A percentile compares a stretch with the other conserved stretches of the same genome.
These are phyloP conservation scores for Ptychobarbus kaznakovi DNA, from an alignment of 2,797 vertebrate genomes.

Conservation along the genomic window DNA sequence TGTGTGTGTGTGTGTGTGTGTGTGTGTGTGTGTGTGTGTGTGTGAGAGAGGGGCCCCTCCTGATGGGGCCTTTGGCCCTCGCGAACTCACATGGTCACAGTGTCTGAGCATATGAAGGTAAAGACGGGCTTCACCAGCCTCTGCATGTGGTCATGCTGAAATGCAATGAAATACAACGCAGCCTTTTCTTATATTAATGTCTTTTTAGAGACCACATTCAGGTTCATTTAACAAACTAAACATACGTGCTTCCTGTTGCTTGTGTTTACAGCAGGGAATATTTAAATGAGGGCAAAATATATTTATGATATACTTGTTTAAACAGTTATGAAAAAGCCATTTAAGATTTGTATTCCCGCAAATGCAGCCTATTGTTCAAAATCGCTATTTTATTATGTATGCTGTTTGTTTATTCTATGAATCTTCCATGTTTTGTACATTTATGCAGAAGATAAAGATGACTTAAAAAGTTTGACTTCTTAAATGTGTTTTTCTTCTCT, in stretches of 20 bases:
- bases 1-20: not conserved
- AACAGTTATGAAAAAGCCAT: not conserved
- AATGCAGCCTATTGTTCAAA: not conserved
- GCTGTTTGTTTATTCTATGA: not conserved
- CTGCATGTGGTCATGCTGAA: conserved; percentile 13
- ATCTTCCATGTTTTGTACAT: conserved; percentile 21
- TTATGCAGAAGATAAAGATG: conserved; percentile 34
- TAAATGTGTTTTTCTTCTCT: conserved; percentile 55
- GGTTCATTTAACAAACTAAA: conserved; percentile 23
- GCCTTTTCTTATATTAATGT: conserved; percentile 21
- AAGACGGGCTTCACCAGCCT: conserved; percentile 24
- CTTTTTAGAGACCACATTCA: conserved; percentile 20
- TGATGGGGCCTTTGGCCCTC: conserved; percentile 6
- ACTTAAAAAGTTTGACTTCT: conserved; percentile 56
- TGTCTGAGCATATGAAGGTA: conserved; percentile 26
- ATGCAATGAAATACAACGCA: conserved; percentile 13
- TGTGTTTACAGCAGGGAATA: conserved; percentile 9
- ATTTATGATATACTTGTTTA: not conserved
- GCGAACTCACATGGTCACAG: conserved; percentile 1
- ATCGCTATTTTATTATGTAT: not conserved
- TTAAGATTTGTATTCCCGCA: conserved; percentile 5
- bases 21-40: not conserved
- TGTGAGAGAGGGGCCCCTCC: conserved; percentile 55
- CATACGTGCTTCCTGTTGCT: not conserved
- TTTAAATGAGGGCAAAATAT: conserved; percentile 21